Conservation (phyloP, 2,113 vertebrate genomes). For the Nothobranchius kuhntae region DNA sequence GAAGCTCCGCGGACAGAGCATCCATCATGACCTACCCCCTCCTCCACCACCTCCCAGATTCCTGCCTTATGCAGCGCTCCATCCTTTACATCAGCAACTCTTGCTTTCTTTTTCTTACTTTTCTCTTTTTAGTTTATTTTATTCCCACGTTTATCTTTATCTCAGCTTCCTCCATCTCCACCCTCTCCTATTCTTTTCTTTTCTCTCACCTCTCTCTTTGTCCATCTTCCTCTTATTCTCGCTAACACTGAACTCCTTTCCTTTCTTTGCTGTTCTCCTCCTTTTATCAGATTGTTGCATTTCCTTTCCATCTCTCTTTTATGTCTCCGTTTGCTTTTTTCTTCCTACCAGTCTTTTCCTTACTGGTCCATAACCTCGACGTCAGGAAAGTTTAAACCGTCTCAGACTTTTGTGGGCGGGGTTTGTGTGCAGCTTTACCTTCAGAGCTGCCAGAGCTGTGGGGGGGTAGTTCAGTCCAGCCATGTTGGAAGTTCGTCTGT, state of each 20-base stretch:
- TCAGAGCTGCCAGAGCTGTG: slow-evolving; percentile 88
- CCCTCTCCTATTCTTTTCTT: too few relatives aligned
- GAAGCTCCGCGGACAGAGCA: slow-evolving; percentile 19
- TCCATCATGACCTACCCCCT: slow-evolving; percentile 2
- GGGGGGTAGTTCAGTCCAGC: slow-evolving; percentile 92
- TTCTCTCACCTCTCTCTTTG: not conserved
- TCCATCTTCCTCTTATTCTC: too few relatives aligned
- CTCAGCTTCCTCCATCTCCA: not conserved
- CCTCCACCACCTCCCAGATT: not conserved
- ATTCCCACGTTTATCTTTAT: not conserved
- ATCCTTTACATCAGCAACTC: not conserved
- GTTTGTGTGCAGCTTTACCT: slow-evolving; percentile 77
- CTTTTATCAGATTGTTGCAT: not conserved
- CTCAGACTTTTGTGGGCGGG: not conserved
- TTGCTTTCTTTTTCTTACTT: too few relatives aligned
- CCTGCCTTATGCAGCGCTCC: not conserved
- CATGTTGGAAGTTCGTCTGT: slow-evolving; percentile 94
- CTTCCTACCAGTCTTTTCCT: too few relatives aligned
- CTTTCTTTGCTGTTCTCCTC: not conserved
- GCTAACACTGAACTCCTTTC: too few relatives aligned
- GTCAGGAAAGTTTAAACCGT: too few relatives aligned
- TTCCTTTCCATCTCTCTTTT: too few relatives aligned
- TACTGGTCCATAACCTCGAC: too few relatives aligned
- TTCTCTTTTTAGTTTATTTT: too few relatives aligned
- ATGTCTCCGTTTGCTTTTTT: too few relatives aligned